Evolutionary conservation across 1,140 invertebrate species (phyloP), one percentile per base, ranked within the genome.

Genomic region (Aphis craccivora): DNA sequence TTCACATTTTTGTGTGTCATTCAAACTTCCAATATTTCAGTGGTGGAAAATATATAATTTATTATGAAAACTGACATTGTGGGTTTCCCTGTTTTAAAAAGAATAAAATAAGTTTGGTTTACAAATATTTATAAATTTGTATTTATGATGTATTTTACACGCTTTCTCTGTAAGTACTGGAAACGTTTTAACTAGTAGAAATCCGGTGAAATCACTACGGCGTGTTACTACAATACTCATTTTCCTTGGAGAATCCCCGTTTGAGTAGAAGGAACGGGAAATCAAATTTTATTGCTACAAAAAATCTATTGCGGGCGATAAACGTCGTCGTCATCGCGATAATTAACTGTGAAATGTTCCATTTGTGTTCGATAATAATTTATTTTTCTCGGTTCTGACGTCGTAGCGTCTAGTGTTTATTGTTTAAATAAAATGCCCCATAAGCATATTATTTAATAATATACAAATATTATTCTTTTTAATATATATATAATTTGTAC

Each of bases 151-250:
- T 92, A 92, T 93, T 40, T 40, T 86, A 60, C 48, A 93, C 91
- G 91, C 91, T 93, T 93, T 93, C 91, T 86, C 91, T 84, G 30
- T 48, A 67, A 45, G 45, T 37, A 20, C 48, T 48, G 90, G 90
- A 92, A 84, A 84, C 55, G 48, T 93, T 86, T 86, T 93, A 93
- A 84, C 76, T 20, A 43, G 91, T 93, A 93, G 91, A 93, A 93
- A 93, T 93, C 91, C 91, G 91, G 91, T 93, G 91, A 93, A 93
- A 93, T 83, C 91, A 40, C n/a, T 25, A 45, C 7, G 11, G 23
- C 25, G 76, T 51, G 81, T 86, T 84, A 8, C 22, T 43, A 90
- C 25, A 60, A 25, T 43, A 55, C 30, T 35, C 22, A 84, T 93
- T 93, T 93, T 93, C 81, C 51, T 35, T 8, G 11, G 45, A 53